Conservation (phyloP, 1,140 invertebrate genomes). For the Argopecten irradians region DNA sequence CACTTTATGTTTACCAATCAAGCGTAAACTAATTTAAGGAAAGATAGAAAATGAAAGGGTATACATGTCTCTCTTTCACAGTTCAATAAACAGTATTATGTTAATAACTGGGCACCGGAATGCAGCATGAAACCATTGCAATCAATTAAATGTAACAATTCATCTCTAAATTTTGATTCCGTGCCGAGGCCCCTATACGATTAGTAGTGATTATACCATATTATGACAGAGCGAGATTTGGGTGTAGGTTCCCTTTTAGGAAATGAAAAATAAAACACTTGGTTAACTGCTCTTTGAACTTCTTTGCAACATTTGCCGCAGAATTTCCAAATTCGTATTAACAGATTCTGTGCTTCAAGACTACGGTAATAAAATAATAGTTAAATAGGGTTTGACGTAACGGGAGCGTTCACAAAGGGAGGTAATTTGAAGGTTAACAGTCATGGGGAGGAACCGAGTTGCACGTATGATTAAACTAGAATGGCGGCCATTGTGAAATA, state of each 20-base stretch:
- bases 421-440: slow-evolving; percentile 21
- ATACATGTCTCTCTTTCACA: background rate
- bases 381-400: slow-evolving; percentile 18
- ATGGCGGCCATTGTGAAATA: slow-evolving; percentile 2
- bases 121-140: background rate
- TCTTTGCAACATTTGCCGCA: slow-evolving; percentile 1
- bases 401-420: slow-evolving; percentile 7
- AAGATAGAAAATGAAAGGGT: background rate
- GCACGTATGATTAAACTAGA: slow-evolving; percentile 10
- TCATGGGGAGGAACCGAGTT: background rate
- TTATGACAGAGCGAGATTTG: background rate
- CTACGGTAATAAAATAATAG: background rate
- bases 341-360: background rate
- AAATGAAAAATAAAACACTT: slow-evolving; percentile 1
- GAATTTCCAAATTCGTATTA: background rate
- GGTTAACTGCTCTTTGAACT: background rate
- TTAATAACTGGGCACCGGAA: background rate
- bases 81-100: background rate
- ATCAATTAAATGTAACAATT: slow-evolving; percentile 18
- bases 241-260: background rate
- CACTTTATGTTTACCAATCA: background rate
- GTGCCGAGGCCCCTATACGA: background rate
- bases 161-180: background rate
- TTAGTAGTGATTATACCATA: background rate
- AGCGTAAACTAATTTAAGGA: background rate